Evolutionary conservation across 2,888 invertebrate species (phyloP).

Genomic region (Pristionchus mayeri): DNA sequence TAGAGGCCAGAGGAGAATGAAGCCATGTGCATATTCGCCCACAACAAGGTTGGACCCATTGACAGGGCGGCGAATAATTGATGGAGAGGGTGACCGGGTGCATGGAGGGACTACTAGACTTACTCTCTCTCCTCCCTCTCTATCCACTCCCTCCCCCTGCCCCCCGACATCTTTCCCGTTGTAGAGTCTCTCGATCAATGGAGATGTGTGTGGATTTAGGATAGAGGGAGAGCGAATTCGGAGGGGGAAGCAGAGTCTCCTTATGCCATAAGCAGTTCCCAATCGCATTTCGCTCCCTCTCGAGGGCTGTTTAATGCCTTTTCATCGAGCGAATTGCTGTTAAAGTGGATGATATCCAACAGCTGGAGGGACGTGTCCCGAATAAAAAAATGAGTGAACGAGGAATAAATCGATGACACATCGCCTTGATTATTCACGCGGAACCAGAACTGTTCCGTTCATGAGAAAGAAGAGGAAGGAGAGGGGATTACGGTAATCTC

Average conservation of each 20-base stretch:
- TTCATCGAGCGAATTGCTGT: not conserved
- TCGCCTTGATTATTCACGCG: not conserved
- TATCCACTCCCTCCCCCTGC: not conserved
- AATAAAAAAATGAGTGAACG: not conserved
- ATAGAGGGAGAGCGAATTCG: constrained; percentile 25
- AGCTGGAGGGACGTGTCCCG: not conserved
- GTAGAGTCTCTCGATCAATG: constrained; percentile 38
- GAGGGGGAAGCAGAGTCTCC: constrained; percentile 48
- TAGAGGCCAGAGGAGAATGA: too few species aligned
- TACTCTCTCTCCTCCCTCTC: constrained; percentile 40
- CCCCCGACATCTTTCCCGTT: constrained; percentile 16
- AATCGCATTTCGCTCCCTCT: constrained; percentile 22
- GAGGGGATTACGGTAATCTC: constrained; percentile 33
- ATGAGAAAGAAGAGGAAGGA: not conserved
- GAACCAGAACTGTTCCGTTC: not conserved
- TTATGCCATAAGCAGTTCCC: constrained; percentile 3
- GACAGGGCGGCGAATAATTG: constrained; percentile 25
- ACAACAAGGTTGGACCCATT: constrained; percentile 35
- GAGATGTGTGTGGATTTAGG: constrained; percentile 45
- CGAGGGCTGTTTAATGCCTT: not conserved
- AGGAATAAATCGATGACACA: not conserved
- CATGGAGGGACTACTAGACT: constrained; percentile 18
- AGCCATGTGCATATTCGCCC: not conserved
- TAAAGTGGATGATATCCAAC: not conserved
- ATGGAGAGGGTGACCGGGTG: not conserved